phyloP scores from a whole-genome alignment of 2,888 invertebrate genomes.

The Caenorhabditis sp. region DNA sequence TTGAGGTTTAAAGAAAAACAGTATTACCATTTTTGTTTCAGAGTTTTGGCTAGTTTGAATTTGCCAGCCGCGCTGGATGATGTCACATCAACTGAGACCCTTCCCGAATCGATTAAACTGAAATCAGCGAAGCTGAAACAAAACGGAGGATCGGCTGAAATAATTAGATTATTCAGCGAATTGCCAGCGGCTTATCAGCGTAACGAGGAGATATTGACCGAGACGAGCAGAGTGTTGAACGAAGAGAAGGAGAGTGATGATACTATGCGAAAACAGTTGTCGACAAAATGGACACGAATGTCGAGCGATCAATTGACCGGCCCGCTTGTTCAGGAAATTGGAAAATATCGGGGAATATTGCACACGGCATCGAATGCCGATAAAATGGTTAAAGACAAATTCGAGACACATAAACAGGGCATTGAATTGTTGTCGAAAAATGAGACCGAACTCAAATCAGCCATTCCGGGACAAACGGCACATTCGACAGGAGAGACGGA shows the following conservation, averaged over 20 bases:
- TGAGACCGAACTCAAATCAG: conserved; percentile 77
- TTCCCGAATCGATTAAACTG: conserved; percentile 87
- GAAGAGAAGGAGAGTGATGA: conserved; percentile 91
- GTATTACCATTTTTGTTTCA: conserved; percentile 66
- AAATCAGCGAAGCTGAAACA: conserved; percentile 78
- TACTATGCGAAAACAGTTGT: conserved; percentile 86
- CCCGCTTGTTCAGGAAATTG: conserved; percentile 82
- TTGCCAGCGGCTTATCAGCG: conserved; percentile 88
- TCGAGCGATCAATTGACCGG: conserved; percentile 87
- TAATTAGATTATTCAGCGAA: conserved; percentile 80
- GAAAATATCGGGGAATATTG: conserved; percentile 89
- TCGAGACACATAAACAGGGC: conserved; percentile 80
- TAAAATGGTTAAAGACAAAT: conserved; percentile 86
- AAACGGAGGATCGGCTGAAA: conserved; percentile 55
- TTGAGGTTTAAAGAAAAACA: background rate
- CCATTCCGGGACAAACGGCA: conserved; percentile 77
- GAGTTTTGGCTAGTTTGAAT: conserved; percentile 88
- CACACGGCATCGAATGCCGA: conserved; percentile 86
- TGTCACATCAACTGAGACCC: conserved; percentile 77
- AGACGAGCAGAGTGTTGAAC: conserved; percentile 79
- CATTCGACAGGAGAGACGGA: conserved; percentile 70
- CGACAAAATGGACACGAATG: conserved; percentile 89
- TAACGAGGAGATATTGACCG: conserved; percentile 92
- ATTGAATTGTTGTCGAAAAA: conserved; percentile 80
- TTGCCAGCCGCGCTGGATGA: conserved; percentile 95